These are phyloP conservation scores for Dryobota labecula DNA, from an alignment of 2,888 invertebrate genomes.

Conservation along the genomic window DNA sequence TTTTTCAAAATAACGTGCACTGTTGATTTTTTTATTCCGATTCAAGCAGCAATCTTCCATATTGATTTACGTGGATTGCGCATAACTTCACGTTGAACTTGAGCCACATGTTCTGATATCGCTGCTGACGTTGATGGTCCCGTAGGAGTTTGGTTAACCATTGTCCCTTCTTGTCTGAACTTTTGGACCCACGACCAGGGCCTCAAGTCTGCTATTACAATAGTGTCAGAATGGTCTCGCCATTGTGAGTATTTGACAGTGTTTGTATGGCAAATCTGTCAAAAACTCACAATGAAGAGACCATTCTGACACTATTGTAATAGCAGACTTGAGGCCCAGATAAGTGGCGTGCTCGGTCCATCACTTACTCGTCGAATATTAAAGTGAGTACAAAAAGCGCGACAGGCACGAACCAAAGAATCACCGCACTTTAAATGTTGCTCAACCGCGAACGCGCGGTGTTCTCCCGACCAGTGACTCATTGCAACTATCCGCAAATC, in stretches of 20 bases:
- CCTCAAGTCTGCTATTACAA: too few species aligned
- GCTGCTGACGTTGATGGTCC: conserved; percentile 1
- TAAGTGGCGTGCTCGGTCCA: not conserved
- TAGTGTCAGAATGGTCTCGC: too few species aligned
- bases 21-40: not conserved
- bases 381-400: too few species aligned
- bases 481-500: not conserved
- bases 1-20: not conserved
- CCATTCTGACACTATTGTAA: too few species aligned
- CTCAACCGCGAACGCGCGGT: too few species aligned
- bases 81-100: not conserved
- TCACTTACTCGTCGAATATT: too few species aligned
- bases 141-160: not conserved
- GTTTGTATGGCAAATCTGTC: too few species aligned
- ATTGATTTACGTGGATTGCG: not conserved
- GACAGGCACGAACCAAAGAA: not conserved
- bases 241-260: too few species aligned
- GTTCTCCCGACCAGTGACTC: too few species aligned
- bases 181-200: conserved; percentile 1
- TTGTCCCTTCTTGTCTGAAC: not conserved
- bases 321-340: too few species aligned
- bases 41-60: not conserved
- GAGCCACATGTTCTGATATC: conserved; percentile 3
- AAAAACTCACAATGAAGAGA: too few species aligned
- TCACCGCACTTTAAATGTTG: not conserved